Evolutionary conservation across 1,140 invertebrate genomes (phyloP).

Genomic region (Aphidius ervi): DNA sequence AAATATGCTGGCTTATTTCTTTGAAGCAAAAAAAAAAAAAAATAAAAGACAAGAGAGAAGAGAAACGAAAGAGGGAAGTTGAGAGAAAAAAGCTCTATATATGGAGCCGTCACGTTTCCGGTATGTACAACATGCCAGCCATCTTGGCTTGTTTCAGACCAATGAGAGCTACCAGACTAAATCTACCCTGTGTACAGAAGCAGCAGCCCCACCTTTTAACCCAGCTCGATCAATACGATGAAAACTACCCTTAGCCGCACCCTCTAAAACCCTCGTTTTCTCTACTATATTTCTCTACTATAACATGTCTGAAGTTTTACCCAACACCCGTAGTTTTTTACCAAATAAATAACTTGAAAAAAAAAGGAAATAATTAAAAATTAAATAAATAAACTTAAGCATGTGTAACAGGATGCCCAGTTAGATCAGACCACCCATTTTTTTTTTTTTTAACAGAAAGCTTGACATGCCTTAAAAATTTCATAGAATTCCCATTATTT

Average conservation of each 20-base stretch:
- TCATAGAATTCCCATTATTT: too few species aligned
- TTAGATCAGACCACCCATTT: too few species aligned
- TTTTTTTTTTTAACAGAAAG: too few species aligned
- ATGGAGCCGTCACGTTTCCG: conserved; percentile 45
- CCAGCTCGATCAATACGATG: conserved; percentile 36
- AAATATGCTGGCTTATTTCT: conserved; percentile 26
- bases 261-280: conserved; percentile 22
- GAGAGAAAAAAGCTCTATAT: conserved; percentile 22
- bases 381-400: too few species aligned
- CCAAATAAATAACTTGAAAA: too few species aligned
- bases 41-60: conserved; percentile 13
- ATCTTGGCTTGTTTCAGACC: conserved; percentile 41
- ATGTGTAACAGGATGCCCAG: too few species aligned
- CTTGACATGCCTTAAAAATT: too few species aligned
- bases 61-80: background rate
- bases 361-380: too few species aligned
- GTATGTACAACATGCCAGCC: conserved; percentile 39
- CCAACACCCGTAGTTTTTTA: too few species aligned
- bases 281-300: conserved; percentile 2
- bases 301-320: background rate
- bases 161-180: conserved; percentile 30
- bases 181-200: background rate
- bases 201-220: conserved; percentile 36
- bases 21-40: conserved; percentile 10
- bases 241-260: conserved; percentile 26